Conservation (phyloP, 2,888 invertebrate genomes). For the Leptinotarsa rubiginosa region DNA sequence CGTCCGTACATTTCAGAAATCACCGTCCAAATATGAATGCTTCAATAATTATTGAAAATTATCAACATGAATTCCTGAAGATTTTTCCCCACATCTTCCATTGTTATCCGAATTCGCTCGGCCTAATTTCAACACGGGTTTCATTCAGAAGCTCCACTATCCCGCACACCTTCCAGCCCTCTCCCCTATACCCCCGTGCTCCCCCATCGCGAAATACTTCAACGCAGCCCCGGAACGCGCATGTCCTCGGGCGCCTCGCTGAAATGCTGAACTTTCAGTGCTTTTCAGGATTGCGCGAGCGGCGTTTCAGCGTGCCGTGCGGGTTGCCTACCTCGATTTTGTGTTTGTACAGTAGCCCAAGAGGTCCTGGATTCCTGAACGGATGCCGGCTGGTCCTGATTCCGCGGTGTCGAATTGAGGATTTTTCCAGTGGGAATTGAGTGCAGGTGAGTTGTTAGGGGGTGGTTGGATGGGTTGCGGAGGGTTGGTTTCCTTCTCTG, state of each 20-base stretch:
- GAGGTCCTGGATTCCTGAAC: constrained; percentile 18
- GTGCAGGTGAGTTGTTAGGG: neutral
- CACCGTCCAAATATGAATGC: no score
- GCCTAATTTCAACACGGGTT: no score
- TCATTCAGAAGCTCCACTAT: neutral
- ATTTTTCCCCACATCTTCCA: no score
- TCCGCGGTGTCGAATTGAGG: neutral
- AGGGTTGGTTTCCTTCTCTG: neutral
- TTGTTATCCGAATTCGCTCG: no score
- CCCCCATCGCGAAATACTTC: constrained; percentile 42
- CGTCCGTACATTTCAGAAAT: no score
- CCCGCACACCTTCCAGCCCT: neutral
- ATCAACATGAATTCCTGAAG: no score
- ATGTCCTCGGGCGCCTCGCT: constrained; percentile 38
- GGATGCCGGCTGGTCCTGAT: neutral
- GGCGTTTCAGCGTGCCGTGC: constrained; percentile 40
- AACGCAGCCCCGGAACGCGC: constrained; percentile 44
- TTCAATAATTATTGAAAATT: no score
- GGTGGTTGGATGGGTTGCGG: neutral
- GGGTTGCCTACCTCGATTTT: constrained; percentile 38
- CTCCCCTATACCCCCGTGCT: constrained; percentile 3
- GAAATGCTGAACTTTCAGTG: constrained; percentile 49
- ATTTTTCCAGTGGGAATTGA: neutral
- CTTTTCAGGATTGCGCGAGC: constrained; percentile 42
- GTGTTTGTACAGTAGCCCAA: constrained; percentile 21